Conservation (phyloP, 2,888 invertebrate genomes). For the Scelioninae gen. 1 region DNA sequence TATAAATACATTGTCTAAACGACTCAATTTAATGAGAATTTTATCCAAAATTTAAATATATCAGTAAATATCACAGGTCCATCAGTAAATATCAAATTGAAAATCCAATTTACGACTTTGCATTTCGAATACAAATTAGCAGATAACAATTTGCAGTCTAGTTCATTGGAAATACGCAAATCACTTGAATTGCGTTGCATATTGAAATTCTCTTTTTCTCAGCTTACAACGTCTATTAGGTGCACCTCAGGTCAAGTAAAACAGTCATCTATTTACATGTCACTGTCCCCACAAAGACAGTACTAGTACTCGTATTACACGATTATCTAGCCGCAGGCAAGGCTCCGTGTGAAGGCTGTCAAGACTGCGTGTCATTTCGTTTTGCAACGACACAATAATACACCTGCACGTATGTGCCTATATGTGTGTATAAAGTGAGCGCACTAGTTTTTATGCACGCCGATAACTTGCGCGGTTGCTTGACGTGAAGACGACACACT, state of each 20-base stretch:
- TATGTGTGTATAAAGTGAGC: slow-evolving; percentile 28
- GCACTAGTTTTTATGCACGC: slow-evolving; percentile 29
- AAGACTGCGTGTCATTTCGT: slow-evolving; percentile 60
- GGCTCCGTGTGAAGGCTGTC: slow-evolving; percentile 80
- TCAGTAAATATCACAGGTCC: too few relatives aligned
- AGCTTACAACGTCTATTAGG: neutral
- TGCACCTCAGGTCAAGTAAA: slow-evolving; percentile 20
- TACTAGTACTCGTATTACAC: slow-evolving; percentile 37
- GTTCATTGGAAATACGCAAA: neutral
- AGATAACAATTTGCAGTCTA: too few relatives aligned
- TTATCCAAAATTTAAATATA: too few relatives aligned
- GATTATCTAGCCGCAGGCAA: slow-evolving; percentile 76
- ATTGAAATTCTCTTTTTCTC: neutral
- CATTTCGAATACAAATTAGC: too few relatives aligned
- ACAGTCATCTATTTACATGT: slow-evolving; percentile 53
- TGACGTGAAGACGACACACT: slow-evolving; percentile 30
- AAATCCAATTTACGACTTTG: too few relatives aligned
- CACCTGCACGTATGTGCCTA: neutral
- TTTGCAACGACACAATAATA: slow-evolving; percentile 32
- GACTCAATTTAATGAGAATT: too few relatives aligned
- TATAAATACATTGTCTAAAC: too few relatives aligned
- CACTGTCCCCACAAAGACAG: slow-evolving; percentile 55
- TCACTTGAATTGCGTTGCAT: neutral
- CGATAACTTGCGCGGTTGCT: slow-evolving; percentile 47
- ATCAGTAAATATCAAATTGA: too few relatives aligned